Base-by-base conservation (phyloP, 2,113 vertebrate species). In the Heptranchias perlo region DNA sequence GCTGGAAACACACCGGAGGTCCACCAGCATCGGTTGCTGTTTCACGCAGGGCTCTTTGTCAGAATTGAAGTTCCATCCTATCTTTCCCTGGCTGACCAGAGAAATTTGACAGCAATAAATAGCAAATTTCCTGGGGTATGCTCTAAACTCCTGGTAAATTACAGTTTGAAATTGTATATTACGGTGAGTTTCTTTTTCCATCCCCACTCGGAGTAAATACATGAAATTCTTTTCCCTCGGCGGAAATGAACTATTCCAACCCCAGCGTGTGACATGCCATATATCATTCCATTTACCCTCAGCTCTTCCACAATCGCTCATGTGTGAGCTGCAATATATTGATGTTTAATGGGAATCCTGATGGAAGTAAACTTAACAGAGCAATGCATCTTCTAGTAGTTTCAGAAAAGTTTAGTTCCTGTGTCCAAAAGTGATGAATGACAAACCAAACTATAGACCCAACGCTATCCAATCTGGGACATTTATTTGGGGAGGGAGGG, bases 251-350 rank as follows among this genome's bases (percentile, higher is more conserved):
- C 86, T 89, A 21, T 3, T 49, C 65, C 10, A 31, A 49, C 13
- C 13, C 44, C 25, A 95, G 14, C 52, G 23, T 35, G 28, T 73
- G 94, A 69, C 64, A 95, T 31, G 44, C 39, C 23, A 52, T 95
- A 73, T 21, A 95, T 95, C 94, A 95, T 95, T 95, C 64, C 28
- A 35, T 47, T 49, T 95, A 69, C 94, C 64, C 47, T 49, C 94
- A 69, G 13, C 65, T 67, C 65, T 35, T 69, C 64, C 94, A 95
- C 65, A 69, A 49, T 95, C 94, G 44, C 94, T 69, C 10, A 52
- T 67, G 47, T 95, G 39, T 95, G 94, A 95, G 94, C 25, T 28
- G 39, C 39, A 95, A 69, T 69, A 95, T 67, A 23, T 95, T 47
- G 65, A 95, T 73, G 44, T 35, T 47, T 52, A 95, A 69, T 95